Base-by-base conservation (phyloP, 2,797 vertebrate species). In the Smutsia gigantea region DNA sequence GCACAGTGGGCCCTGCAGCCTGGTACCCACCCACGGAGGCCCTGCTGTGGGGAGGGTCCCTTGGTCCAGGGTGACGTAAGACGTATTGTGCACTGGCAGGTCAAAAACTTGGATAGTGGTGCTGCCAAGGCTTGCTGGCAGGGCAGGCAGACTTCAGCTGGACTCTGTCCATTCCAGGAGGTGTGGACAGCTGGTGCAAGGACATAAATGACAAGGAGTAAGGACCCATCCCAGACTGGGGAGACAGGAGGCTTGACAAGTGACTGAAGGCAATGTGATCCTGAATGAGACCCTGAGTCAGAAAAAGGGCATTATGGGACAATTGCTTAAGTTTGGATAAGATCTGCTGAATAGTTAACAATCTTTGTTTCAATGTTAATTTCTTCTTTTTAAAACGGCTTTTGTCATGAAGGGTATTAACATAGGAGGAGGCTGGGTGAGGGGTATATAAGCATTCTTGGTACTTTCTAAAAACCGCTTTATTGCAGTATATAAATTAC, bases 21-120 rank as follows among this genome's bases (percentile, higher is more conserved):
- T 2, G 18, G n/a, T 34, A 7, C 23, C 34, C 46, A 27, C 0
- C 34, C 46, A 27, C 0, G 5, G 8, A 0, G 3, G 3, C 15
- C 1, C 5, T 1, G 7, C 66, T 17, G 6, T 9, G 21, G 53
- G 27, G 42, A 63, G 63, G 25, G 34, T 17, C 25, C 17, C 29
- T 77, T 11, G 12, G 11, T 5, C 49, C 46, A 37, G 53, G 49
- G 77, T 12, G 15, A 37, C 2, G 1, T 13, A 23, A 68, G 31
- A 31, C 4, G 7, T 25, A 15, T 46, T 91, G 42, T 63, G 77
- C 37, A 21, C 21, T 21, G 21, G 34, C 51, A 18, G 21, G 46
- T 23, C 61, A 49, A 68, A 23, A 18, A 59, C 63, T 27, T 4
- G 1, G 18, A 78, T 11, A n/a, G 46, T n/a, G 42, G 87, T 64